Percentiles rank a stretch among this genome's conserved stretches.
Conservation (phyloP, 2,888 invertebrate genomes). For the Ormyrus labotus region DNA sequence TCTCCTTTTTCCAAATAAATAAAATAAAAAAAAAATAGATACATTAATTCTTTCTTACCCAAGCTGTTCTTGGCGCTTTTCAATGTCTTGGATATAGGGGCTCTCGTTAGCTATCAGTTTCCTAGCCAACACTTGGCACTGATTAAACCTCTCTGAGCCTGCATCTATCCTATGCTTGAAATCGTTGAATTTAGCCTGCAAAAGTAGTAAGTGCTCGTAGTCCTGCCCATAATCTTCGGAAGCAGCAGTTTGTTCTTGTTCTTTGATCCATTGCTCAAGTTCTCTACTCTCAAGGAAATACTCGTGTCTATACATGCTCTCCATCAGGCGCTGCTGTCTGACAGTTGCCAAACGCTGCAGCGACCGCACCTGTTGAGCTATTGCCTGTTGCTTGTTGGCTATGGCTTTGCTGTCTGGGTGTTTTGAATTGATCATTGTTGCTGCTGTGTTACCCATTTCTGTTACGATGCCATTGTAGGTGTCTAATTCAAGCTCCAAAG, state of each 20-base stretch:
- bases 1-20: neutral
- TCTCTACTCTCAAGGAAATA: constrained; percentile 94
- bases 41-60: constrained; percentile 79
- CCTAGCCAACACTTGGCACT: constrained; percentile 92
- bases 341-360: constrained; percentile 88
- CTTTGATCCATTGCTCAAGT: constrained; percentile 93
- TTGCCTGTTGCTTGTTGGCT: constrained; percentile 84
- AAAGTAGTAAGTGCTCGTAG: constrained; percentile 90
- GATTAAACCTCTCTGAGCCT: constrained; percentile 92
- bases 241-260: constrained; percentile 91
- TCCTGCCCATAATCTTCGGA: constrained; percentile 97
- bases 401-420: constrained; percentile 92
- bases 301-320: constrained; percentile 93
- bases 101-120: constrained; percentile 91
- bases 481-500: constrained; percentile 92
- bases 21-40: neutral
- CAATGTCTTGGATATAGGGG: constrained; percentile 90
- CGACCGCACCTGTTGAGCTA: constrained; percentile 87
- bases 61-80: constrained; percentile 90
- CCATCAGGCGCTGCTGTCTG: constrained; percentile 91
- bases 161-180: constrained; percentile 93
- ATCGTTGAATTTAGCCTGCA: constrained; percentile 94
- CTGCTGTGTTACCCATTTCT: constrained; percentile 93
- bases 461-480: constrained; percentile 93
- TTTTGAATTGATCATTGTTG: constrained; percentile 86